These are phyloP conservation scores for Campylomormyrus tamandua DNA, from an alignment of 2,113 vertebrate species.

Conservation along the genomic window DNA sequence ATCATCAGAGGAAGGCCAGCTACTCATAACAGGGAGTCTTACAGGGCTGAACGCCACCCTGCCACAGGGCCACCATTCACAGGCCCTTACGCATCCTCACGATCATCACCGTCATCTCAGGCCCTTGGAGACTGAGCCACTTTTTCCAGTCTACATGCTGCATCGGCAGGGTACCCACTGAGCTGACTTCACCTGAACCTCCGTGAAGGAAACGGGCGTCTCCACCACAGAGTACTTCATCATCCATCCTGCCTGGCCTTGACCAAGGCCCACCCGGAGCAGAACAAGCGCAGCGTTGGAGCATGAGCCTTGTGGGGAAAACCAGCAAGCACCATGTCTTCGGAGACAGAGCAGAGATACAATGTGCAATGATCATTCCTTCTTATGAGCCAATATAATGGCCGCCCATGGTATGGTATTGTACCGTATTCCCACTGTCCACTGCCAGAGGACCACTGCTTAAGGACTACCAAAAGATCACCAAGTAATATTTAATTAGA, in stretches of 20 bases:
- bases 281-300: background rate
- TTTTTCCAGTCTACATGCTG: background rate
- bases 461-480: constrained; percentile 29
- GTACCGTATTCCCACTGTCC: constrained; percentile 8
- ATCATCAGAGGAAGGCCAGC: background rate
- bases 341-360: background rate
- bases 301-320: background rate
- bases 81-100: background rate
- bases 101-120: background rate
- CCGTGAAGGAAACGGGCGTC: background rate
- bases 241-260: background rate
- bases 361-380: background rate
- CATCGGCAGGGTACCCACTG: background rate
- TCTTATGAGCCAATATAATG: background rate
- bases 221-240: background rate
- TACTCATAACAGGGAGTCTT: background rate
- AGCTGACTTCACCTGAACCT: background rate
- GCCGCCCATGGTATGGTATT: background rate
- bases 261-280: background rate
- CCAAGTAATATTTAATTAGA: constrained; percentile 17
- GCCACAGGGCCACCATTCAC: background rate
- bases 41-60: background rate
- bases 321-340: background rate
- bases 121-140: background rate
- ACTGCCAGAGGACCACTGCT: constrained; percentile 38